A percentile compares a stretch with the other conserved stretches of the same genome.
Evolutionary conservation across 2,797 vertebrate genomes (phyloP).

Genomic region (Clarias fuscus): DNA sequence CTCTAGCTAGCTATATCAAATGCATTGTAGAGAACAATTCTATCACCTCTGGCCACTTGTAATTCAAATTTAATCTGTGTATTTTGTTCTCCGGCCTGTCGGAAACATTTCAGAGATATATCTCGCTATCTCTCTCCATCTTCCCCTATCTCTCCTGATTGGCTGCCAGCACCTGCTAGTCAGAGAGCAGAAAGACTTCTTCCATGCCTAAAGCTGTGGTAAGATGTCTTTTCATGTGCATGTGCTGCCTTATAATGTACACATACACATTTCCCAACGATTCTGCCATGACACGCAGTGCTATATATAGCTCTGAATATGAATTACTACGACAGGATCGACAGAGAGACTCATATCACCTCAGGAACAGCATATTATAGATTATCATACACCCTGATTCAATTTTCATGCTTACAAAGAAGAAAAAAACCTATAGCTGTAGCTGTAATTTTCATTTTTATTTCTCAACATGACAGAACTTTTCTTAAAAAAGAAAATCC

Average conservation of each 20-base stretch:
- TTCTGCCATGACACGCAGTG: not conserved
- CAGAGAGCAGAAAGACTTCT: not conserved
- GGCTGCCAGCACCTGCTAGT: not conserved
- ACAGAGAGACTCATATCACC: not conserved
- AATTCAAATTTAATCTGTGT: slow-evolving; percentile 1
- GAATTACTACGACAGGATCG: not conserved
- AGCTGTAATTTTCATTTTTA: not conserved
- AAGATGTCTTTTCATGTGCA: not conserved
- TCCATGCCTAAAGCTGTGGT: not conserved
- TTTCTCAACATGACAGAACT: not conserved
- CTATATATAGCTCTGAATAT: not conserved
- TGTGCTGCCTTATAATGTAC: not conserved
- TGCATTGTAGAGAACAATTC: not conserved
- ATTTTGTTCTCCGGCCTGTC: not conserved
- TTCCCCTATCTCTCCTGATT: not conserved
- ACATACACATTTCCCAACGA: not conserved
- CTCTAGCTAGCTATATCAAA: not conserved
- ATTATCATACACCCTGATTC: not conserved
- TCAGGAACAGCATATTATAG: not conserved
- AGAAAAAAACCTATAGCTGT: not conserved
- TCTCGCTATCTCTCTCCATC: not conserved
- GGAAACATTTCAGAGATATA: not conserved
- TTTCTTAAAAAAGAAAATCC: not conserved
- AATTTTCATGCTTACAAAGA: not conserved
- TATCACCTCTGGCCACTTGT: not conserved